Evolutionary conservation across 2,888 invertebrate species (phyloP), one percentile per base, ranked within the genome.

Genomic region (Tenthredo distinguenda): DNA sequence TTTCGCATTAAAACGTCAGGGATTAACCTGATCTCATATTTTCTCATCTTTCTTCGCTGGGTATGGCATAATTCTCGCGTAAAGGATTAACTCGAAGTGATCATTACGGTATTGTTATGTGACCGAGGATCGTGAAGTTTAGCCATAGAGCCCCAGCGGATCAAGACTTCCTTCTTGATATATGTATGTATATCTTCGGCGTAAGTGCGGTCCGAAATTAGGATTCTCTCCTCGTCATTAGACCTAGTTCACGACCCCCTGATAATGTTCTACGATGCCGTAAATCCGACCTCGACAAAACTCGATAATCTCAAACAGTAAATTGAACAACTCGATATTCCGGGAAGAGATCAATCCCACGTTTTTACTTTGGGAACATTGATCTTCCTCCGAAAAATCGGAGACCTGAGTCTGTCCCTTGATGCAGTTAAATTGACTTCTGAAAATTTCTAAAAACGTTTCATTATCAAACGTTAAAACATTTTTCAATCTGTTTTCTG

Each of bases 201-300:
- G 34, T 68, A 68, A 68, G 34, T 68, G 68, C 31, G 34, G 68
- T 68, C 15, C 34, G 34, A 68, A 34, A 68, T 68, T 68, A 34
- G 68, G 68, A 68, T 68, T 68, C 68, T 68, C 18, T 62, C 62
- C n/a, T 62, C 26, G 26, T 62, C 12, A 62, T 62, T 62, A 62
- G 62, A 3, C 9, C 26, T 9, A 9, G 9, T 74, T 74, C 21
- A 21, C 10, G 9, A 7, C 72, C 37, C 40, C 43, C 18, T 37
- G 26, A 15, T 40, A 26, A 43, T 18, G 6, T 21, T 74, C 43
- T 74, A 26, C 21, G 26, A 47, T 21, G 12, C 21, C 26, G 21
- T 26, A 26, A 43, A 43, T 74, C 4, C 4, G 10, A 74, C 15
- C 1, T 21, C 7, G 21, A 40, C 26, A 72, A 72, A 31, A 72